Evolutionary conservation across 2,113 vertebrate genomes (phyloP).

Genomic region (Clinocottus analis): DNA sequence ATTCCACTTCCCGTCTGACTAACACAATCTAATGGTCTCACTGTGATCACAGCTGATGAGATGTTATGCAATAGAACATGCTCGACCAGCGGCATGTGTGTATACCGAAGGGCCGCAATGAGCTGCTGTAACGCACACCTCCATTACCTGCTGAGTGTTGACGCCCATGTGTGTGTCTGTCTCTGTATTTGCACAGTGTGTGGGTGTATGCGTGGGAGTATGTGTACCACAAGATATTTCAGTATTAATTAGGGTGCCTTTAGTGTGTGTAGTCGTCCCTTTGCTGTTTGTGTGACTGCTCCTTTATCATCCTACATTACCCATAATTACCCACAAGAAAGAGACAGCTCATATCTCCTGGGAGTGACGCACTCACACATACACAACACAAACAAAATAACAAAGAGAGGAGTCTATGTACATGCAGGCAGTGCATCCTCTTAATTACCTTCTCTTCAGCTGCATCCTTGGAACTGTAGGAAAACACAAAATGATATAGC

Average conservation of each 20-base stretch:
- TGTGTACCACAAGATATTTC: background rate
- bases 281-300: slow-evolving; percentile 49
- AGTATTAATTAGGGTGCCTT: slow-evolving; percentile 23
- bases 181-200: background rate
- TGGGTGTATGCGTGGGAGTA: background rate
- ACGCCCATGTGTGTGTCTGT: background rate
- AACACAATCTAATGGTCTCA: slow-evolving; percentile 33
- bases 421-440: slow-evolving; percentile 52
- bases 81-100: slow-evolving; percentile 1
- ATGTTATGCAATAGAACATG: slow-evolving; percentile 19
- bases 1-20: slow-evolving; percentile 43
- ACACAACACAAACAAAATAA: slow-evolving; percentile 46
- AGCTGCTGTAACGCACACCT: slow-evolving; percentile 11
- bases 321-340: slow-evolving; percentile 75
- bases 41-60: slow-evolving; percentile 37
- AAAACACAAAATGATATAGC: slow-evolving; percentile 52
- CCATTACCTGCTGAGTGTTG: slow-evolving; percentile 22
- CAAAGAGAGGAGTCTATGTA: slow-evolving; percentile 46
- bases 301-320: slow-evolving; percentile 78
- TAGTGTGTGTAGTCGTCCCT: slow-evolving; percentile 29
- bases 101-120: slow-evolving; percentile 14
- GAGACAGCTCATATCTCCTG: slow-evolving; percentile 56
- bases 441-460: slow-evolving; percentile 67
- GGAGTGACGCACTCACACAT: slow-evolving; percentile 42
- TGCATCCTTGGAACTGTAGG: slow-evolving; percentile 5